Conservation (phyloP, 2,797 vertebrate species). For the Tragelaphus oryx region DNA sequence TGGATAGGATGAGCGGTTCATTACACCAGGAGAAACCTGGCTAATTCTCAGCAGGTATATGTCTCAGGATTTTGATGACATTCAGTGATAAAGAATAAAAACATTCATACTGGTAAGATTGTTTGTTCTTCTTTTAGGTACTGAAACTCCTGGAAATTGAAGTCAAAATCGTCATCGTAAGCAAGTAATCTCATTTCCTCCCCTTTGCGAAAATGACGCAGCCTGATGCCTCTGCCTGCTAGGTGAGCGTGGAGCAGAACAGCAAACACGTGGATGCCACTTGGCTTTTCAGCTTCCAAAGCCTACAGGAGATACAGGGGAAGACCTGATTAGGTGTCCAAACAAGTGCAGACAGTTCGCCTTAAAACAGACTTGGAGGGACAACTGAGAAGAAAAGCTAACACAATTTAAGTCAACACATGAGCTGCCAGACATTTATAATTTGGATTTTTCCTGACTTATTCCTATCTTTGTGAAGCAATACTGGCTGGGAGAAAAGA, state of each 20-base stretch:
- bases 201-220: slow-evolving; percentile 86
- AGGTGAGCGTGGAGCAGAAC: slow-evolving; percentile 90
- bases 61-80: neutral
- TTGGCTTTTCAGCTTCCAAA: slow-evolving; percentile 85
- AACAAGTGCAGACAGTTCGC: neutral
- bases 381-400: slow-evolving; percentile 12
- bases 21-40: neutral
- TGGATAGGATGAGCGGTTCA: neutral
- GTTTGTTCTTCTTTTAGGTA: slow-evolving; percentile 86
- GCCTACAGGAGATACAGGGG: slow-evolving; percentile 77
- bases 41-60: neutral
- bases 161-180: slow-evolving; percentile 89
- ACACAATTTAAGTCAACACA: neutral
- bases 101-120: slow-evolving; percentile 84
- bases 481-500: neutral
- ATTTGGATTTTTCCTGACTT: neutral
- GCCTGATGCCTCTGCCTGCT: slow-evolving; percentile 85
- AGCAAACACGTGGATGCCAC: slow-evolving; percentile 87
- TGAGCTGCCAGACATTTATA: neutral
- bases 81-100: neutral
- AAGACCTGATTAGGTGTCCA: neutral
- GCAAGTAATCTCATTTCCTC: slow-evolving; percentile 85
- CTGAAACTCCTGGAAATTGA: slow-evolving; percentile 93
- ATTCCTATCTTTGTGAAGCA: neutral
- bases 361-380: neutral